Evolutionary conservation across 2,113 vertebrate species (phyloP), one percentile per base, ranked within the genome.

Genomic region (Chaetura pelagica): DNA sequence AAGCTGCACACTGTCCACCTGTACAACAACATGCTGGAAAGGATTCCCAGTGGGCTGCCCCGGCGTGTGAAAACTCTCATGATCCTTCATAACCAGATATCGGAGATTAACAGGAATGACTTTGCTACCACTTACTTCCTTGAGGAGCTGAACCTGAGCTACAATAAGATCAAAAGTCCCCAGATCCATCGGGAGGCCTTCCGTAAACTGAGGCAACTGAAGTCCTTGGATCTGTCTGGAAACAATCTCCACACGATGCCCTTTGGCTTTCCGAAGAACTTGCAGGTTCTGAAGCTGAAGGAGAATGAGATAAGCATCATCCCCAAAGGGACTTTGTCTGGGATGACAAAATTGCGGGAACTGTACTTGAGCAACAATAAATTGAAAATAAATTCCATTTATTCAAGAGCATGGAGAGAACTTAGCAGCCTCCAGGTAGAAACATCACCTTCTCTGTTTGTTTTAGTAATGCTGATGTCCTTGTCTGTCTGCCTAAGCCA

Each of bases 61-160:
- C 98, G 99, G 11, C 95, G 99, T 3, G 99, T 99, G 84, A 99
- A 99, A 97, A 99, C 99, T 5, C 98, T 99, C 26, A 99, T 99
- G 99, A 97, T 99, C 64, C 99, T 99, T 42, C 99, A 99, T 94
- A 99, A 99, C 95, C 97, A 97, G 85, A 99, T 99, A 91, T 93
- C 98, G 0, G 99, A 99, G 97, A 99, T 99, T 26, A 98, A 98
- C 85, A 99, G 99, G 48, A 98, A 99, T 11, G 99, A 99, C 97
- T 98, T 99, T 62, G 97, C 98, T 55, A 96, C 98, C 67, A 98
- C 99, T 35, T 99, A 99, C 97, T 99, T 99, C 61, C 98, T 99
- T 75, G 99, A 98, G 8, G 99, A 99, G 96, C 98, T 99, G 85
- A 99, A 99, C 96, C 98, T 99, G 69, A 99, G 99, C 98, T 99